phyloP scores from a whole-genome alignment of 2,113 vertebrate genomes.

The Heterocephalus glaber region DNA sequence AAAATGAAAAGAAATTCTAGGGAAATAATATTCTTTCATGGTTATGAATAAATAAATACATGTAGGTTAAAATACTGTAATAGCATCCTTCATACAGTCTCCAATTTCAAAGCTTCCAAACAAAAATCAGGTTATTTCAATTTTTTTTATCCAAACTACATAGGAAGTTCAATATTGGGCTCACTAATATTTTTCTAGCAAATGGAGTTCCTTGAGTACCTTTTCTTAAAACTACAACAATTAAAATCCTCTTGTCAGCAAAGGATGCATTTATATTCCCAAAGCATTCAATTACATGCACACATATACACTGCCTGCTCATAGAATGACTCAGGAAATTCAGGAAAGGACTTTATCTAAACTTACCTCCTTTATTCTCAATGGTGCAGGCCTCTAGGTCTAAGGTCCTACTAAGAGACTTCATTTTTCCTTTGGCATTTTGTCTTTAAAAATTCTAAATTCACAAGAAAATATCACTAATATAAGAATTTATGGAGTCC shows the following conservation, averaged over 20 bases:
- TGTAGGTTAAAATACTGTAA: neutral
- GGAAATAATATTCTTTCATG: slow-evolving; percentile 1
- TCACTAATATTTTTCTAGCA: neutral
- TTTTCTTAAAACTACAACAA: slow-evolving; percentile 5
- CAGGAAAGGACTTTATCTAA: neutral
- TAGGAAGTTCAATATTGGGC: neutral
- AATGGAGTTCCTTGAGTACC: neutral
- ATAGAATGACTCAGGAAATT: neutral
- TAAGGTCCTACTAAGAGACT: neutral
- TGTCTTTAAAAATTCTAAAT: slow-evolving; percentile 32
- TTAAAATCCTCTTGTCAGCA: neutral
- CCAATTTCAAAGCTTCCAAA: neutral
- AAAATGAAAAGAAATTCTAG: slow-evolving; percentile 22
- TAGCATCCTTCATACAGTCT: neutral
- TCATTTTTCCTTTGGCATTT: neutral
- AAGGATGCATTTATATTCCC: neutral
- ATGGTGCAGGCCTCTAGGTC: neutral
- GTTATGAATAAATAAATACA: slow-evolving; percentile 3
- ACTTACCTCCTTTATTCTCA: neutral
- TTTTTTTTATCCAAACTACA: neutral
- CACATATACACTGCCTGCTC: neutral
- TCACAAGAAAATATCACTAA: slow-evolving; percentile 39
- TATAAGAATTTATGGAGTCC: neutral
- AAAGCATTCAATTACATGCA: neutral
- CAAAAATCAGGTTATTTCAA: neutral